Evolutionary conservation across 2,888 invertebrate genomes (phyloP), one percentile per base, ranked within the genome.

Genomic region (Drosophila peninsularis): DNA sequence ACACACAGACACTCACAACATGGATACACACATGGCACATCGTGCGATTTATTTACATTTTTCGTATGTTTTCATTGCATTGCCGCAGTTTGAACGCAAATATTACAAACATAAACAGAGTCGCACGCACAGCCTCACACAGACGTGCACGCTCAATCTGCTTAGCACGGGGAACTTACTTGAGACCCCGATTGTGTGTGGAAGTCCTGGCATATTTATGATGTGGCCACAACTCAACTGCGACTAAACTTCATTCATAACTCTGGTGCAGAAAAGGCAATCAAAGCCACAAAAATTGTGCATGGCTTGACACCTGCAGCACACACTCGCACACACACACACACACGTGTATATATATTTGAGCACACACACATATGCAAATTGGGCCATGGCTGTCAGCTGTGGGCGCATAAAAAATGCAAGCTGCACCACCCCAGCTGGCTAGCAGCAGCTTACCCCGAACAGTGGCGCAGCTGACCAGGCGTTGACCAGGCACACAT

Each of bases 351-450:
- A 30, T 4, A 39, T 39, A 17, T 37, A n/a, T n/a, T n/a, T n/a
- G n/a, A n/a, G 6, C 7, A 41, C 21, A 19, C 1, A 62, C 34
- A 56, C 47, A 49, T 39, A 60, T 63, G 57, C 58, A 79, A 73
- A 80, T 65, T 70, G 70, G 78, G 66, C 61, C 78, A 71, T 72
- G 79, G 67, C 76, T 78, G 85, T 79, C 80, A 78, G 88, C 82
- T 88, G 88, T 76, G 84, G 84, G 70, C 72, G 89, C 88, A 89
- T 83, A 89, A 83, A 83, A 83, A 83, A 87, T 84, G 89, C 88
- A 78, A 62, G n/a, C 68, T 64, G 54, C 37, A 54, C 44, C 44
- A 32, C 53, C n/a, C 42, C 44, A 17, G 17, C 24, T 27, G 37
- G 19, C 39, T 34, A 37, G 52, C n/a, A 37, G 52, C 24, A 52